Evolutionary conservation across 2,888 invertebrate genomes (phyloP).

Genomic region (Glomeris marginata): DNA sequence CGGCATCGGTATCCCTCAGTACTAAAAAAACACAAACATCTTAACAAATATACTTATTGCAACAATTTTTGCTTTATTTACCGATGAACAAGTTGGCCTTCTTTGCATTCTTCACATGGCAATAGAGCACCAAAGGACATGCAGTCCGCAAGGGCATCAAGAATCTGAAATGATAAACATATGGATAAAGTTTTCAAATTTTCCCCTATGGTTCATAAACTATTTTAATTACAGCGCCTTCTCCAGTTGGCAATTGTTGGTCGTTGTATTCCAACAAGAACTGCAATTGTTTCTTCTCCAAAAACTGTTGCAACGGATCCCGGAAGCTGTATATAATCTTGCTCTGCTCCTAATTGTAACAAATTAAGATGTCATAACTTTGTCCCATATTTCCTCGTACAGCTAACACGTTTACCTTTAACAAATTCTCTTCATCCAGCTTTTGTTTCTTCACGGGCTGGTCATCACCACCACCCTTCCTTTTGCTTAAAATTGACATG

Average conservation of each 20-base stretch:
- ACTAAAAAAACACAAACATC: slow-evolving; percentile 23
- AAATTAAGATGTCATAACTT: too few species aligned
- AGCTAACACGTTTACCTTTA: neutral
- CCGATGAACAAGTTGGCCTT: slow-evolving; percentile 44
- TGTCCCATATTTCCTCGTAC: too few species aligned
- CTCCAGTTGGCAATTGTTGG: slow-evolving; percentile 50
- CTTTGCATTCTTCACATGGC: slow-evolving; percentile 61
- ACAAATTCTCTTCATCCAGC: slow-evolving; percentile 4
- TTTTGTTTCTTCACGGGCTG: slow-evolving; percentile 1
- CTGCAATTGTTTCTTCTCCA: slow-evolving; percentile 46
- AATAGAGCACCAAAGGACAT: slow-evolving; percentile 74
- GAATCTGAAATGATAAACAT: slow-evolving; percentile 38
- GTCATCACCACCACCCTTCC: slow-evolving; percentile 12
- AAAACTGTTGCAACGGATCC: slow-evolving; percentile 42
- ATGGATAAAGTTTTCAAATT: neutral
- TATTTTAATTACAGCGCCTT: slow-evolving; percentile 42
- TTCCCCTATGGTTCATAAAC: neutral
- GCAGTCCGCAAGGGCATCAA: slow-evolving; percentile 63
- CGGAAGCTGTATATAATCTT: slow-evolving; percentile 48
- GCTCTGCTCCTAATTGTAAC: slow-evolving; percentile 54
- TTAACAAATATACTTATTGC: slow-evolving; percentile 8
- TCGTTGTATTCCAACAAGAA: slow-evolving; percentile 52
- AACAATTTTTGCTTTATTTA: slow-evolving; percentile 19
- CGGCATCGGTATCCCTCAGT: slow-evolving; percentile 64
- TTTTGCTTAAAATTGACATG: slow-evolving; percentile 14